phyloP scores from a whole-genome alignment of 2,113 vertebrate genomes.

The Smithornis capensis region DNA sequence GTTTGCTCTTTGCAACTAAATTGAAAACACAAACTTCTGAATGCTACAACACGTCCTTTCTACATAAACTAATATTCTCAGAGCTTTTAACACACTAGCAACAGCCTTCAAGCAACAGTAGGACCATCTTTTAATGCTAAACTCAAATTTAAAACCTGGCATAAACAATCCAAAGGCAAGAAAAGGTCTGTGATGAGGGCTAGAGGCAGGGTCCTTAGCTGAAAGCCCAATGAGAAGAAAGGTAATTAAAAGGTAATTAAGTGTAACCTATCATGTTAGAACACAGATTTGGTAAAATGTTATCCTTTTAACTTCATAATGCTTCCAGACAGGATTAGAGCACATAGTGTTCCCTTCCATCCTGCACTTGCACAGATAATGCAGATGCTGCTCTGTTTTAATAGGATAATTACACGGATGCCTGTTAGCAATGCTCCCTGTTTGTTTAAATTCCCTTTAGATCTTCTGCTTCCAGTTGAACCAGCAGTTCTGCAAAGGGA shows the following conservation, averaged over 20 bases:
- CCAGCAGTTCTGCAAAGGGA: neutral
- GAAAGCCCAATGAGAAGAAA: neutral
- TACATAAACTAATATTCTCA: neutral
- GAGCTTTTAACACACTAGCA: neutral
- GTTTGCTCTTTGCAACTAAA: neutral
- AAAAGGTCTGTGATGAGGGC: neutral
- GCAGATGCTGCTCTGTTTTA: slow-evolving; percentile 38
- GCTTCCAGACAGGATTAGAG: slow-evolving; percentile 43
- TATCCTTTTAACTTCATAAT: slow-evolving; percentile 47
- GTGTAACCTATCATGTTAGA: slow-evolving; percentile 11
- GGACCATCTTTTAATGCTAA: neutral
- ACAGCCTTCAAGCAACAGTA: neutral
- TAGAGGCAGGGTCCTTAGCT: neutral
- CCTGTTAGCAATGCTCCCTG: neutral
- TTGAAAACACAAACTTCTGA: neutral
- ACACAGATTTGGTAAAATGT: slow-evolving; percentile 38
- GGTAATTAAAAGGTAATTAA: slow-evolving; percentile 50
- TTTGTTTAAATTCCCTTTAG: neutral
- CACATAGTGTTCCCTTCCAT: neutral
- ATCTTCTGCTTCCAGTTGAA: neutral
- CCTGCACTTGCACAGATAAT: slow-evolving; percentile 21
- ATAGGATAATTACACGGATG: slow-evolving; percentile 40
- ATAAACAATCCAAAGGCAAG: neutral
- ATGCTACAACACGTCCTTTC: neutral
- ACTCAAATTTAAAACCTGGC: neutral